A percentile compares a stretch with the other conserved stretches of the same genome.
These are phyloP conservation scores for Barypeithes pellucidus DNA, from an alignment of 2,888 invertebrate species.

Conservation along the genomic window DNA sequence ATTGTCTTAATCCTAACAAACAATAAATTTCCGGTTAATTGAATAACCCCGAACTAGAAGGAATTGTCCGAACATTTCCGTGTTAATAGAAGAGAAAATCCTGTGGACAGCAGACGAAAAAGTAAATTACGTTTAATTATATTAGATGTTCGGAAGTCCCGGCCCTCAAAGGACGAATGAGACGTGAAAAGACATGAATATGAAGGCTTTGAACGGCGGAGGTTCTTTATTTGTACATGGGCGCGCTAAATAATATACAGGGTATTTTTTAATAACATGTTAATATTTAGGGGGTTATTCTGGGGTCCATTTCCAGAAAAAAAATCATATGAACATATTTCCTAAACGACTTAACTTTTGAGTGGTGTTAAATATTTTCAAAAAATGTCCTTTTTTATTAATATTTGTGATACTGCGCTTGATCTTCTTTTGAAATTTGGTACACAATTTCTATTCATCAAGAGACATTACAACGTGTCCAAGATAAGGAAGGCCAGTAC, in stretches of 20 bases:
- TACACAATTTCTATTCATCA: too few species aligned
- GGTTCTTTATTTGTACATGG: background rate
- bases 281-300: too few species aligned
- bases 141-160: conserved; percentile 21
- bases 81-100: conserved; percentile 1
- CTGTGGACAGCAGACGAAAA: conserved; percentile 1
- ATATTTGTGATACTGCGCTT: too few species aligned
- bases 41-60: background rate
- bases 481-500: too few species aligned
- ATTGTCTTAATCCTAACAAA: background rate
- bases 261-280: too few species aligned
- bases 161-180: conserved; percentile 9
- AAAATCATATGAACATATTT: too few species aligned
- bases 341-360: too few species aligned
- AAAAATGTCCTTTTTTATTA: too few species aligned
- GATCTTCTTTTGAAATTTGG: too few species aligned
- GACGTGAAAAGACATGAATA: conserved; percentile 26
- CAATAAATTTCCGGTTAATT: conserved; percentile 3
- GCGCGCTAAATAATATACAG: conserved; percentile 5
- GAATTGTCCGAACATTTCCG: conserved; percentile 12
- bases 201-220: background rate
- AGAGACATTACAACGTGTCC: too few species aligned
- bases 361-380: too few species aligned
- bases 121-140: conserved; percentile 23
- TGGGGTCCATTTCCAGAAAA: too few species aligned